Evolutionary conservation across 2,797 vertebrate species (phyloP).

Genomic region (Botia almorhae): DNA sequence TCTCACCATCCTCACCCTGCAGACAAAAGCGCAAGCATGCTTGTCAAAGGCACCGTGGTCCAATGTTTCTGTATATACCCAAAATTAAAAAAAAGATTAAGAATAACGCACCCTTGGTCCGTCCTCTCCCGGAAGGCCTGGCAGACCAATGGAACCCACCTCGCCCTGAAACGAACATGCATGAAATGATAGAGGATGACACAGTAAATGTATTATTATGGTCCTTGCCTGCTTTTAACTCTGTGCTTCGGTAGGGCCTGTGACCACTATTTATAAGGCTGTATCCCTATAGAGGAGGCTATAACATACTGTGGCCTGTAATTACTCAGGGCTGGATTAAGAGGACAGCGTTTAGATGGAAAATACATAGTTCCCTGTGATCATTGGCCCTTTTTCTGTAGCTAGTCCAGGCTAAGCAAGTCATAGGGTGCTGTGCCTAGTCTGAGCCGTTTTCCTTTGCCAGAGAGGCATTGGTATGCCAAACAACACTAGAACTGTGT

Average conservation of each 20-base stretch:
- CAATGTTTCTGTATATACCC: background rate
- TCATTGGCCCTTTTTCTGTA: slow-evolving; percentile 55
- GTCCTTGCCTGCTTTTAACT: slow-evolving; percentile 62
- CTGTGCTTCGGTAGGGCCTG: slow-evolving; percentile 56
- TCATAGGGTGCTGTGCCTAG: slow-evolving; percentile 35
- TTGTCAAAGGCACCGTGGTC: background rate
- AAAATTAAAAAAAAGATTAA: background rate
- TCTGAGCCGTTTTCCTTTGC: background rate
- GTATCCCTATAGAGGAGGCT: slow-evolving; percentile 62
- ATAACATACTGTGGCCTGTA: slow-evolving; percentile 69
- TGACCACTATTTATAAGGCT: slow-evolving; percentile 67
- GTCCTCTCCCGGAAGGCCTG: slow-evolving; percentile 93
- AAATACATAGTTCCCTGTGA: slow-evolving; percentile 71
- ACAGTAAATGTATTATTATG: slow-evolving; percentile 58
- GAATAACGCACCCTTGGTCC: slow-evolving; percentile 86
- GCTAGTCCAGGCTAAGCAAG: slow-evolving; percentile 19
- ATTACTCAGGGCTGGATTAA: slow-evolving; percentile 75
- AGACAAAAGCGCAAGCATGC: slow-evolving; percentile 3
- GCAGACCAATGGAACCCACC: slow-evolving; percentile 85
- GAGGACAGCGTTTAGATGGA: slow-evolving; percentile 61
- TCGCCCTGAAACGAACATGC: slow-evolving; percentile 82
- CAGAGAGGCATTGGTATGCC: slow-evolving; percentile 8
- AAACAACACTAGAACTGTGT: slow-evolving; percentile 40
- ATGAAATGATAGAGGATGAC: slow-evolving; percentile 48
- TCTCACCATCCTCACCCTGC: slow-evolving; percentile 96